Conservation (phyloP, 2,113 vertebrate genomes). For the Gulo gulo region DNA sequence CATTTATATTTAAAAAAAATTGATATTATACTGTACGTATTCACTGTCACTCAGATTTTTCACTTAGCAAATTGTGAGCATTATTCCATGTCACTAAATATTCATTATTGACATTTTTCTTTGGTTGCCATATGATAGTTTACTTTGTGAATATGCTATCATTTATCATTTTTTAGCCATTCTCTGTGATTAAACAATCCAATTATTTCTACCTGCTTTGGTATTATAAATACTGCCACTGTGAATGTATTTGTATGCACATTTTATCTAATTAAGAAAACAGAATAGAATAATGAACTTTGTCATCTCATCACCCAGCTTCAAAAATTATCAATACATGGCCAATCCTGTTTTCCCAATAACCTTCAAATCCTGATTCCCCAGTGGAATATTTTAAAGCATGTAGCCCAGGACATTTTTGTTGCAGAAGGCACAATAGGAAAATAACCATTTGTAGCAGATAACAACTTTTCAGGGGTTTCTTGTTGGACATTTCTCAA, state of each 20-base stretch:
- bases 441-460: neutral
- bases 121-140: neutral
- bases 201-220: neutral
- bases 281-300: neutral
- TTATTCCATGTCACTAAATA: slow-evolving; percentile 44
- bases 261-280: slow-evolving; percentile 52
- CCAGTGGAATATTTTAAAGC: neutral
- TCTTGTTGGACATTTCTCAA: neutral
- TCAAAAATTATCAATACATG: neutral
- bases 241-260: neutral
- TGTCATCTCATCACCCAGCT: neutral
- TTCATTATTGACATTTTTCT: slow-evolving; percentile 51
- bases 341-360: neutral
- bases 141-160: slow-evolving; percentile 7
- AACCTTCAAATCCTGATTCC: neutral
- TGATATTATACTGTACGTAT: neutral
- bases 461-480: neutral
- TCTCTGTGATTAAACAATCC: neutral
- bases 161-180: neutral
- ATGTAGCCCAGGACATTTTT: neutral
- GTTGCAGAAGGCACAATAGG: neutral
- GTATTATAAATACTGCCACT: neutral
- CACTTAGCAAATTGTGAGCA: neutral
- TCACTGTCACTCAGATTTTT: slow-evolving; percentile 6
- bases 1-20: slow-evolving; percentile 42